Conservation (phyloP, 2,113 vertebrate species). For the Ceratotherium simum region DNA sequence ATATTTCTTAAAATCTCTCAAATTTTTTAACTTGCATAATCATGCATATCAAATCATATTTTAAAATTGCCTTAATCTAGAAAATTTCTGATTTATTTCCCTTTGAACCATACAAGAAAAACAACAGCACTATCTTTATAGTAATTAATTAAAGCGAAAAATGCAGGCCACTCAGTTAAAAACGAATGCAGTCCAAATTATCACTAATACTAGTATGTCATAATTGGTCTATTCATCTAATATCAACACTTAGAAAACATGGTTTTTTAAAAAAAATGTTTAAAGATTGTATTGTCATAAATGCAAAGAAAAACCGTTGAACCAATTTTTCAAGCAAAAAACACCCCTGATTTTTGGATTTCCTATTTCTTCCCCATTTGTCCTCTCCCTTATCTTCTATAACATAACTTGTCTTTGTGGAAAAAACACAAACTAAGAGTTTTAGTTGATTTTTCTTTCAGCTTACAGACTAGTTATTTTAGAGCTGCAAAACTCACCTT, state of each 20-base stretch:
- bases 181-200: not conserved
- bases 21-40: not conserved
- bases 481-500: not conserved
- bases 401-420: not conserved
- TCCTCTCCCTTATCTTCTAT: not conserved
- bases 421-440: not conserved
- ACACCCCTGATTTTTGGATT: not conserved
- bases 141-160: slow-evolving; percentile 35
- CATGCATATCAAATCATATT: not conserved
- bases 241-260: not conserved
- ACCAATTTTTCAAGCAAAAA: not conserved
- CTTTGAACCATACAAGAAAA: not conserved
- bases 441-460: slow-evolving; percentile 18
- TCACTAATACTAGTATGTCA: not conserved
- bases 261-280: not conserved
- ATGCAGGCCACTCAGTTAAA: not conserved
- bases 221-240: not conserved
- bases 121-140: not conserved
- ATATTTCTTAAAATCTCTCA: not conserved
- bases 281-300: not conserved
- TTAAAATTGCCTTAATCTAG: not conserved
- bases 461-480: not conserved
- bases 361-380: not conserved
- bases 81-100: not conserved
- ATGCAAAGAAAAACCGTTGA: not conserved